Evolutionary conservation across 1,140 invertebrate genomes (phyloP).

Genomic region (Papilio xuthus): DNA sequence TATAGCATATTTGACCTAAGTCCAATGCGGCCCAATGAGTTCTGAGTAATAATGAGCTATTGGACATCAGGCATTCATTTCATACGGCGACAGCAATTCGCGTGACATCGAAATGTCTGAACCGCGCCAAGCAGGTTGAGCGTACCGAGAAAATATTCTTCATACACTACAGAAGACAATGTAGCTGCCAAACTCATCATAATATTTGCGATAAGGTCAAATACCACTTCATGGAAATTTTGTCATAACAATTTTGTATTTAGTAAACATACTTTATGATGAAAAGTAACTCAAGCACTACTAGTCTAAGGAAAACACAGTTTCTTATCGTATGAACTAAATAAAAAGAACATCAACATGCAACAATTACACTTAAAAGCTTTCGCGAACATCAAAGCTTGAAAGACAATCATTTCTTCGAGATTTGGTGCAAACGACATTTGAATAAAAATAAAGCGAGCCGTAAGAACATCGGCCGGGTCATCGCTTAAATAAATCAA

Average conservation of each 20-base stretch:
- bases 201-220: background rate
- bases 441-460: conserved; percentile 61
- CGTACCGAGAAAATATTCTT: conserved; percentile 25
- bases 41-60: conserved; percentile 49
- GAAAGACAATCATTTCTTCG: conserved; percentile 42
- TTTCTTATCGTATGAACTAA: background rate
- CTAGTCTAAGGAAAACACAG: background rate
- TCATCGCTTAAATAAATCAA: conserved; percentile 73
- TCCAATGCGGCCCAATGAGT: conserved; percentile 43
- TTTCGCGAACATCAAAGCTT: conserved; percentile 35
- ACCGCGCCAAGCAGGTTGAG: conserved; percentile 29
- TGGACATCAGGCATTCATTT: conserved; percentile 41
- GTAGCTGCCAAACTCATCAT: background rate
- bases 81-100: conserved; percentile 38
- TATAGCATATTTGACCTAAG: conserved; percentile 35
- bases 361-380: conserved; percentile 17
- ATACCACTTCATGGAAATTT: background rate
- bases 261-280: background rate
- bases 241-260: no score
- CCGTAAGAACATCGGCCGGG: conserved; percentile 57
- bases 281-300: background rate
- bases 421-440: conserved; percentile 59
- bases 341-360: conserved; percentile 1
- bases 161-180: background rate
- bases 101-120: conserved; percentile 34